Percentiles rank a stretch among this genome's conserved stretches.
Evolutionary conservation across 2,113 vertebrate species (phyloP).

Genomic region (Tricholaema leucomelas): DNA sequence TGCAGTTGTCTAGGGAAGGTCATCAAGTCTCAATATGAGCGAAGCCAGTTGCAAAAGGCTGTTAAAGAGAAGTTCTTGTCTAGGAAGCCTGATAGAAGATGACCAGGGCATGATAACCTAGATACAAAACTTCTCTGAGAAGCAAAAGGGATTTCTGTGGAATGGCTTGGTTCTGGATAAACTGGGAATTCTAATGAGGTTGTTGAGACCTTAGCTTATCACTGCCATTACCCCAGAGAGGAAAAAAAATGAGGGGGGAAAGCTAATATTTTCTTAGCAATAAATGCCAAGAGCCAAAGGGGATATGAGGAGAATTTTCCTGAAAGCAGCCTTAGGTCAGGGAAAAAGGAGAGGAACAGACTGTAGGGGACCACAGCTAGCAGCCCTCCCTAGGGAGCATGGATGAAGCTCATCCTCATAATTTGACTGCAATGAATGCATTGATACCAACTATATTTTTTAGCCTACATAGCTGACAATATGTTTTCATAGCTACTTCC

Average conservation of each 20-base stretch:
- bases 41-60: background rate
- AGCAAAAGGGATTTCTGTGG: background rate
- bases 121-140: background rate
- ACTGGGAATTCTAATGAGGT: background rate
- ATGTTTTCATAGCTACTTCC: background rate
- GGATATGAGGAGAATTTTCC: background rate
- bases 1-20: background rate
- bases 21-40: background rate
- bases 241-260: background rate
- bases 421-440: background rate
- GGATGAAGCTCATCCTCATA: background rate
- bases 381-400: background rate
- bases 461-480: background rate
- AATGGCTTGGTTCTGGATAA: background rate
- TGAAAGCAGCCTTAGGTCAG: background rate
- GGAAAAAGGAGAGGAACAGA: background rate
- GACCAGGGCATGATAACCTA: background rate
- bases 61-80: background rate
- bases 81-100: background rate
- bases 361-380: background rate
- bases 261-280: background rate
- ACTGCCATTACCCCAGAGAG: background rate
- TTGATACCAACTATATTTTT: background rate
- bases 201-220: background rate
- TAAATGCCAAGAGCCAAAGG: background rate